Percentiles rank a stretch among this genome's conserved stretches.
Conservation (phyloP, 35 echinoderm and acorn worm species). For the Nesometra sesokonis region DNA sequence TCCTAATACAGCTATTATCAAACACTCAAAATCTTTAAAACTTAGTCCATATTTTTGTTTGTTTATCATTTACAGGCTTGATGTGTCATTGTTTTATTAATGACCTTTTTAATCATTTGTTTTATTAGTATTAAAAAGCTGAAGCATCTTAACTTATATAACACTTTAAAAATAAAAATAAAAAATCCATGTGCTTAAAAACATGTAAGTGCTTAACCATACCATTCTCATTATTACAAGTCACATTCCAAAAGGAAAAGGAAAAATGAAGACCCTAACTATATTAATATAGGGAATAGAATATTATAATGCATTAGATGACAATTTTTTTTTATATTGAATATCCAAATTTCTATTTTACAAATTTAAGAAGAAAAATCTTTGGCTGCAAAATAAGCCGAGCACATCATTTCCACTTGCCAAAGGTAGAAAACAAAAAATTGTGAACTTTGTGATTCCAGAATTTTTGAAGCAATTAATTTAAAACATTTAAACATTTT, state of each 20-base stretch:
- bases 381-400: background rate
- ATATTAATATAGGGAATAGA: background rate
- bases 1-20: background rate
- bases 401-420: background rate
- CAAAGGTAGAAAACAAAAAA: background rate
- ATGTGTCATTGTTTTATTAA: background rate
- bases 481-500: background rate
- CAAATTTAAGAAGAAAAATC: background rate
- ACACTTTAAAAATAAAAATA: background rate
- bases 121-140: background rate
- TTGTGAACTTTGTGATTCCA: background rate
- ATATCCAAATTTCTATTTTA: background rate
- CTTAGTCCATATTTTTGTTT: background rate
- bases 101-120: background rate
- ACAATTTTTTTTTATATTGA: background rate
- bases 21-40: background rate
- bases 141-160: background rate
- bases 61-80: background rate
- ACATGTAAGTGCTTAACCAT: background rate
- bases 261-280: too few species aligned
- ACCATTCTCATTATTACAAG: background rate
- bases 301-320: background rate
- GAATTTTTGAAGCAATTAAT: background rate
- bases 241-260: too few species aligned
- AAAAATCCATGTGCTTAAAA: background rate